Evolutionary conservation across 1,140 invertebrate species (phyloP), one percentile per base, ranked within the genome.

Genomic region (Caenorhabditis inopinata): DNA sequence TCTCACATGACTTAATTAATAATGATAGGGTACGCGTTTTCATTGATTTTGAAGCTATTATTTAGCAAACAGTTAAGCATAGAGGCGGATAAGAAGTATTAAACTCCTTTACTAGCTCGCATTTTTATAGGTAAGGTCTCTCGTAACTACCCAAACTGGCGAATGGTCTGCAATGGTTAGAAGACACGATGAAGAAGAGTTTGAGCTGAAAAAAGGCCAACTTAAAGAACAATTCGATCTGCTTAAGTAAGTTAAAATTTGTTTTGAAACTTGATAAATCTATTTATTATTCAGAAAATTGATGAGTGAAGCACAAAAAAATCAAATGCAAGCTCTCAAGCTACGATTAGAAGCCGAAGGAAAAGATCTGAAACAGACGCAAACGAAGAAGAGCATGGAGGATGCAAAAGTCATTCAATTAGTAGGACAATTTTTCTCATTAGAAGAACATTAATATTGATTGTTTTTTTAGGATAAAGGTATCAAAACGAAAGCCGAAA

Each of bases 341-440:
- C 91, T 12, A 93, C 94, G 88, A 94, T 97, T 90, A 94, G 97
- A 85, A 92, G 93, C 93, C 14, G 96, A 98, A 88, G 93, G 95
- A 83, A 98, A 98, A 89, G 96, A 98, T 81, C 93, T 99, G 92
- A 98, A 97, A 88, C 92, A 93, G 0, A 92, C 93, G 62, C 97
- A 99, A 89, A 96, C 96, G 0, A 97, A 96, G 89, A 92, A 94
- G 79, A 96, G 95, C 16, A 96, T 99, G 73, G 97, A 99, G 87
- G 97, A 96, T 18, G 95, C 93, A 84, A 95, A 95, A 62, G 78
- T 68, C 9, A 81, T 87, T 23, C 81, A 85, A 38, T 80, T 84
- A 42, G 85, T 86, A 74, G 29, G 53, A 42, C 18, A 42, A 18
- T 3, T n/a, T n/a, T n/a, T 49, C 11, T 7, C 16, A 25, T n/a